Percentiles rank a stretch among this genome's conserved stretches.
Conservation (phyloP, 2,888 invertebrate genomes). For the Balanococcus diminutus region DNA sequence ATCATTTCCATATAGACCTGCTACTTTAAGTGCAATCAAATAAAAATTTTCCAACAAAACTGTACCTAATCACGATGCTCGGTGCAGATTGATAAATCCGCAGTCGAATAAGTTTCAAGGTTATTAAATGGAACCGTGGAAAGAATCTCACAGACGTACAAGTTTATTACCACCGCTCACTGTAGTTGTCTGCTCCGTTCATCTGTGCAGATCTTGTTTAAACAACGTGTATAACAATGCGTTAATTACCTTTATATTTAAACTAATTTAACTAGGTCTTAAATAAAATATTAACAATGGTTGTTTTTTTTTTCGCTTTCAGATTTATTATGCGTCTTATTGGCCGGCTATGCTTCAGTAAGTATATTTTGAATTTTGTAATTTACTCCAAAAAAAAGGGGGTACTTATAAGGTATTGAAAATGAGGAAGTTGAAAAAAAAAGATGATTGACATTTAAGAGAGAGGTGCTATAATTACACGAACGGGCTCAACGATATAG, state of each 20-base stretch:
- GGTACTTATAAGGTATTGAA: neutral
- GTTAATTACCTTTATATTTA: constrained; percentile 33
- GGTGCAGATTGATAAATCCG: constrained; percentile 30
- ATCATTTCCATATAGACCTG: neutral
- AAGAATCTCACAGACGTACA: constrained; percentile 41
- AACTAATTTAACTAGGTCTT: constrained; percentile 39
- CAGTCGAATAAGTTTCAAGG: neutral
- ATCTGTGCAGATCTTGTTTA: neutral
- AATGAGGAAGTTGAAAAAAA: neutral
- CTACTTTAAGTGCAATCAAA: neutral
- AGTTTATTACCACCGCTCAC: neutral
- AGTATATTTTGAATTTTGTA: constrained; percentile 33
- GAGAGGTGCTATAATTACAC: neutral
- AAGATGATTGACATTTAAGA: constrained; percentile 16
- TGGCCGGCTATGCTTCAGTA: constrained; percentile 36
- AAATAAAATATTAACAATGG: constrained; percentile 11
- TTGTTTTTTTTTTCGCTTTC: constrained; percentile 25
- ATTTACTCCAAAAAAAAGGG: neutral
- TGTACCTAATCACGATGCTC: neutral
- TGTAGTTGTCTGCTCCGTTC: too few relatives aligned
- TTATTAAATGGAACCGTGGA: constrained; percentile 49
- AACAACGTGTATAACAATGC: constrained; percentile 35
- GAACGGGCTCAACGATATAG: neutral
- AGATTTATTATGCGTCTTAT: constrained; percentile 49
- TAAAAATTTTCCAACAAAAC: neutral